These are phyloP conservation scores for Talpa occidentalis DNA, from an alignment of 2,113 vertebrate genomes.

Conservation along the genomic window DNA sequence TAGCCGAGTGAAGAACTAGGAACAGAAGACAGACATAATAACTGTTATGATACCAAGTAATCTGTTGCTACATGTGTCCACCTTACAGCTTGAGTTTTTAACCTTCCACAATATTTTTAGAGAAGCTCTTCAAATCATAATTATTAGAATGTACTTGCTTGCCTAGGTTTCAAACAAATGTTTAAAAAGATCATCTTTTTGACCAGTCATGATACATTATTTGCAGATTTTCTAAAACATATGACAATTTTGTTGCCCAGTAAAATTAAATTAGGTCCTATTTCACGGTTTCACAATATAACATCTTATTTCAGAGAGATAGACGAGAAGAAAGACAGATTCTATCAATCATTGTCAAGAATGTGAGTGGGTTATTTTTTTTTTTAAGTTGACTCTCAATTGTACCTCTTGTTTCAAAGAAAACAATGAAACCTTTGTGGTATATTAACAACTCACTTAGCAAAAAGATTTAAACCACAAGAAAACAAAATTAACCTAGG, in stretches of 20 bases:
- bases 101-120: neutral
- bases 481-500: slow-evolving; percentile 12
- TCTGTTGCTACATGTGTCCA: slow-evolving; percentile 29
- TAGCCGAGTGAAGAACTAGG: neutral
- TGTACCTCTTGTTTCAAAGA: neutral
- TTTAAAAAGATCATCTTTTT: neutral
- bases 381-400: neutral
- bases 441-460: slow-evolving; percentile 5
- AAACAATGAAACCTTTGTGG: slow-evolving; percentile 55
- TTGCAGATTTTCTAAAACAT: slow-evolving; percentile 20
- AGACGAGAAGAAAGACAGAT: neutral
- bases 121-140: slow-evolving; percentile 66
- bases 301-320: neutral
- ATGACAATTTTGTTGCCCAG: neutral
- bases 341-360: neutral
- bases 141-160: neutral
- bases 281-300: neutral
- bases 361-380: neutral
- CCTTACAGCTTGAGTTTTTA: neutral
- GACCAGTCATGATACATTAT: neutral
- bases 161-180: neutral
- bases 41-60: neutral
- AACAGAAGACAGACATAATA: slow-evolving; percentile 38
- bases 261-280: neutral
- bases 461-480: neutral